Conservation (phyloP, 2,888 invertebrate genomes). For the Asteroscopus sphinx region DNA sequence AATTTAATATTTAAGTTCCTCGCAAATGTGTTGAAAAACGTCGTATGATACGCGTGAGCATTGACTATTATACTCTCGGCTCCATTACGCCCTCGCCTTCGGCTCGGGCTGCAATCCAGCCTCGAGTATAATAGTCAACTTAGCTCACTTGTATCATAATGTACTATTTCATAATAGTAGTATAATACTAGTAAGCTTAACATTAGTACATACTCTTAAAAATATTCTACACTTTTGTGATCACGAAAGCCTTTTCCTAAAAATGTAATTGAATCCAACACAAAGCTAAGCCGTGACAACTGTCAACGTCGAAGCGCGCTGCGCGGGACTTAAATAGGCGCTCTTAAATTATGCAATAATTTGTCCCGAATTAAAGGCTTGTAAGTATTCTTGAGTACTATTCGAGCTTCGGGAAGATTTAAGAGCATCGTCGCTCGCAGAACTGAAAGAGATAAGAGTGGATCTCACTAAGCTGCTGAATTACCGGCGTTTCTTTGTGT, state of each 20-base stretch:
- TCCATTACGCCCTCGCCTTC: too few relatives aligned
- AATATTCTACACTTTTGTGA: constrained; percentile 19
- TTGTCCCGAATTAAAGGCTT: constrained; percentile 80
- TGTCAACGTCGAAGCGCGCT: constrained; percentile 48
- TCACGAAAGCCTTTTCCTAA: constrained; percentile 29
- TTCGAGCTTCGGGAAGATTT: constrained; percentile 78
- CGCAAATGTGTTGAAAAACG: too few relatives aligned
- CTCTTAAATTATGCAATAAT: constrained; percentile 78
- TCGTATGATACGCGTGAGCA: too few relatives aligned
- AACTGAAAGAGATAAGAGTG: constrained; percentile 79
- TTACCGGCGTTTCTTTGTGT: constrained; percentile 77
- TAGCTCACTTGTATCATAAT: too few relatives aligned
- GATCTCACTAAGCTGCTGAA: constrained; percentile 79
- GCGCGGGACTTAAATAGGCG: constrained; percentile 53
- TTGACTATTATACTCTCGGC: too few relatives aligned
- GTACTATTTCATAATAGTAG: too few relatives aligned
- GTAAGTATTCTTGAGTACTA: constrained; percentile 76
- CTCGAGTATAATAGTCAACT: too few relatives aligned
- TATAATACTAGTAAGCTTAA: constrained; percentile 12
- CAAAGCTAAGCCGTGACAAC: constrained; percentile 53
- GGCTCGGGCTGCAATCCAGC: too few relatives aligned
- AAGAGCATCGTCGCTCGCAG: constrained; percentile 75
- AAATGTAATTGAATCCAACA: constrained; percentile 54
- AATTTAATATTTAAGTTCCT: too few relatives aligned
- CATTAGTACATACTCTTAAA: constrained; percentile 7